Conservation (phyloP, 2,888 invertebrate species). For the Perizoma flavofasciatum region DNA sequence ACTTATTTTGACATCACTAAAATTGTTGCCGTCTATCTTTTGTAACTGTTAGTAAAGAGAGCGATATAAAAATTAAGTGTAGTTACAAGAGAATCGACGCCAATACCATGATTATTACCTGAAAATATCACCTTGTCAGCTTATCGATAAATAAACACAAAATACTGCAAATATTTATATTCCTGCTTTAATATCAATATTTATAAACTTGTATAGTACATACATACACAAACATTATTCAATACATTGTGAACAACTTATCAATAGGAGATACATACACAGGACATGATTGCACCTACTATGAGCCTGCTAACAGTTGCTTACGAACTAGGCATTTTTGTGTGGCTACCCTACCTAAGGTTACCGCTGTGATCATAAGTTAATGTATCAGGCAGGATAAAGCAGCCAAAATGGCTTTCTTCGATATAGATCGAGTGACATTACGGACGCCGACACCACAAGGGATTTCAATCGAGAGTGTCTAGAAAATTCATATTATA, state of each 20-base stretch:
- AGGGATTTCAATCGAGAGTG: background rate
- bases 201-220: constrained; percentile 34
- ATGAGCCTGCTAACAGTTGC: constrained; percentile 9
- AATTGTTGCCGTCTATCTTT: too few relatives aligned
- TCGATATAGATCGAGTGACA: constrained; percentile 8
- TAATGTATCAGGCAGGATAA: background rate
- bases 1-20: too few relatives aligned
- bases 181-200: constrained; percentile 38
- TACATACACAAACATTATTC: constrained; percentile 27
- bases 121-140: background rate
- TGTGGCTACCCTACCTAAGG: background rate
- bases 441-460: background rate
- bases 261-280: constrained; percentile 29
- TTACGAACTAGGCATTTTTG: constrained; percentile 4
- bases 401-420: constrained; percentile 6
- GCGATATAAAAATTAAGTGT: too few relatives aligned
- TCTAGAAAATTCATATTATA: too few relatives aligned
- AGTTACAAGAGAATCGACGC: too few relatives aligned
- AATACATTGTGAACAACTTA: constrained; percentile 29
- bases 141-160: background rate
- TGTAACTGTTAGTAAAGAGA: too few relatives aligned
- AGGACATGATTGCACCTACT: constrained; percentile 25
- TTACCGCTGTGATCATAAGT: background rate
- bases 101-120: background rate
- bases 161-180: constrained; percentile 39